Conservation (phyloP, 2,888 invertebrate species). For the Tetheella fluctuosa region DNA sequence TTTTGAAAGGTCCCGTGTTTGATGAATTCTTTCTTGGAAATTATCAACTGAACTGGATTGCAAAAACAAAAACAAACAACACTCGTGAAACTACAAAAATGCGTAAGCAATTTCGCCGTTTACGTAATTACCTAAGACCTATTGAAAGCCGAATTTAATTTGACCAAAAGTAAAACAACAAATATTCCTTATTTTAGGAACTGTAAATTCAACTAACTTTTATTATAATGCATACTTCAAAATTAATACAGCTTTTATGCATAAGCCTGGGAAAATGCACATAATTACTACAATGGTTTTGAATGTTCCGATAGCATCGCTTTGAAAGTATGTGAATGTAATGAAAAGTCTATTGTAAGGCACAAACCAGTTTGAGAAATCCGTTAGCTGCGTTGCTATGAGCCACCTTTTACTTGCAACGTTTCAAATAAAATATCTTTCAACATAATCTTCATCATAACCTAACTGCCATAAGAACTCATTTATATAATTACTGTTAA, state of each 20-base stretch:
- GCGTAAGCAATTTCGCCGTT: neutral
- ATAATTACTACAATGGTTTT: neutral
- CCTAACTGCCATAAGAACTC: too few relatives aligned
- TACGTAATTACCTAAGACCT: neutral
- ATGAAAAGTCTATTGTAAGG: neutral
- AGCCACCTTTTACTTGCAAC: neutral
- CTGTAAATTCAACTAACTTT: neutral
- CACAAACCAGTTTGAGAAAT: neutral
- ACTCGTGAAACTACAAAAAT: neutral
- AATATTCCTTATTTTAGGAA: neutral
- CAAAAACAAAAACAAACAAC: neutral
- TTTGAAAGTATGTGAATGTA: neutral
- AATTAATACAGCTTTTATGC: neutral
- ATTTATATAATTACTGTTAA: neutral
- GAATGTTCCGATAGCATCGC: neutral
- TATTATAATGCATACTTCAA: neutral
- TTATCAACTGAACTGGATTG: neutral
- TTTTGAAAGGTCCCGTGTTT: neutral
- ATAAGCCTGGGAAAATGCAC: neutral
- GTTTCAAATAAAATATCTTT: neutral
- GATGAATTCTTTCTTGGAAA: neutral
- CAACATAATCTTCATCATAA: neutral
- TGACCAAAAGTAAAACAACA: neutral
- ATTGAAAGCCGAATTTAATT: neutral
- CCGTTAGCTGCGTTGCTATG: neutral